Evolutionary conservation across 2,113 vertebrate species (phyloP).

Genomic region (Ardeotis arabs): DNA sequence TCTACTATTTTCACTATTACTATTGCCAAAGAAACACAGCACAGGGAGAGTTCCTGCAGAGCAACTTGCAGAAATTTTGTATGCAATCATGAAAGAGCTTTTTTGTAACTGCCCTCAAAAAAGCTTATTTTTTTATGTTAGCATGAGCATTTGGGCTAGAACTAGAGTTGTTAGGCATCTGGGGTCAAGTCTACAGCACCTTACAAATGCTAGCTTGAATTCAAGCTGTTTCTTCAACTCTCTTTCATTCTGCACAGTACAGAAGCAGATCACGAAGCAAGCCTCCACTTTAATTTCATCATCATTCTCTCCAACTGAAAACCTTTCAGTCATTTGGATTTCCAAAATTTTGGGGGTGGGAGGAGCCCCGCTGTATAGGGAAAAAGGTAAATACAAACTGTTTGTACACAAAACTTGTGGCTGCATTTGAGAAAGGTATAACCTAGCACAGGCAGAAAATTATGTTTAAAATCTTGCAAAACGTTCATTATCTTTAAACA

Average conservation of each 20-base stretch:
- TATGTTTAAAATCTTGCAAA: neutral
- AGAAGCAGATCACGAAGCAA: neutral
- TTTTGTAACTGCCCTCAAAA: neutral
- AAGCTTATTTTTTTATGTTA: neutral
- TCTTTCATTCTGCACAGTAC: neutral
- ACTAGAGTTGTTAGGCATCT: neutral
- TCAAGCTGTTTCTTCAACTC: neutral
- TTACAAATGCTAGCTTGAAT: neutral
- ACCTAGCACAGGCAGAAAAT: neutral
- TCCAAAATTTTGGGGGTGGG: neutral
- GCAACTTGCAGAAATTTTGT: neutral
- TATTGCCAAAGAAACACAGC: neutral
- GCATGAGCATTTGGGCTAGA: neutral
- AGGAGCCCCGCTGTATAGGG: neutral
- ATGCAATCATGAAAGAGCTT: neutral
- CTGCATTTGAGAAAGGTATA: neutral
- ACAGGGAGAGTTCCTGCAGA: neutral
- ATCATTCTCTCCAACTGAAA: neutral
- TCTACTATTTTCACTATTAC: neutral
- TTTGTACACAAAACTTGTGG: neutral
- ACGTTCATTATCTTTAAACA: neutral
- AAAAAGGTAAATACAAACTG: neutral
- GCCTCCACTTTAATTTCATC: neutral
- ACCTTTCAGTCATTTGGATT: neutral
- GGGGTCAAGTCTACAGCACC: neutral